Conservation (phyloP, 2,797 vertebrate genomes). For the Leptodactylus fallax region DNA sequence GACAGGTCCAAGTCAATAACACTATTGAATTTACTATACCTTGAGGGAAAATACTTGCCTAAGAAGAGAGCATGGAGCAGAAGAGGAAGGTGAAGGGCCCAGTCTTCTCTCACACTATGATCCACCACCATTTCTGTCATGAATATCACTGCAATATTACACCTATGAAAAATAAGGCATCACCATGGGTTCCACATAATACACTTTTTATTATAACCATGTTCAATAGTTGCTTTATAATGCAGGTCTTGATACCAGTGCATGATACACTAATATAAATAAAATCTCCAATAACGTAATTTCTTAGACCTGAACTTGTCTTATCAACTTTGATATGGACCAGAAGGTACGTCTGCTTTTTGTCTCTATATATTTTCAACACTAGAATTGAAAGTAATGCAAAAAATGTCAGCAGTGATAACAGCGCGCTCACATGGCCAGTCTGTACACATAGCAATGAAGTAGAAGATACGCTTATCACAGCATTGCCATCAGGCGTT, state of each 20-base stretch:
- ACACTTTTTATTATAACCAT: background rate
- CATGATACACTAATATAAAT: background rate
- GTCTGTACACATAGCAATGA: conserved; percentile 20
- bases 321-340: background rate
- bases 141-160: conserved; percentile 98
- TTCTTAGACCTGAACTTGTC: background rate
- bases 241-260: background rate
- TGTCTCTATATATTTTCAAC: conserved; percentile 32
- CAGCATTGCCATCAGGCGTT: conserved; percentile 2
- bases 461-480: background rate
- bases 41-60: conserved; percentile 76
- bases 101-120: conserved; percentile 98
- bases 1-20: background rate
- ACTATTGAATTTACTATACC: no score
- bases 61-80: conserved; percentile 95
- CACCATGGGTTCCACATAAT: background rate
- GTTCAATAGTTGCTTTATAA: background rate
- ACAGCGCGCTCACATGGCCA: conserved; percentile 15
- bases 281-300: background rate
- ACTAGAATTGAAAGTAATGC: conserved; percentile 47
- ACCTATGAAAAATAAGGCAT: conserved; percentile 75
- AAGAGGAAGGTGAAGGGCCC: conserved; percentile 94
- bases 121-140: conserved; percentile 99
- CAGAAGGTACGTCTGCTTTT: conserved; percentile 32
- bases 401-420: conserved; percentile 61